Evolutionary conservation across 1,140 invertebrate species (phyloP).

Genomic region (Teleopsis dalmanni): DNA sequence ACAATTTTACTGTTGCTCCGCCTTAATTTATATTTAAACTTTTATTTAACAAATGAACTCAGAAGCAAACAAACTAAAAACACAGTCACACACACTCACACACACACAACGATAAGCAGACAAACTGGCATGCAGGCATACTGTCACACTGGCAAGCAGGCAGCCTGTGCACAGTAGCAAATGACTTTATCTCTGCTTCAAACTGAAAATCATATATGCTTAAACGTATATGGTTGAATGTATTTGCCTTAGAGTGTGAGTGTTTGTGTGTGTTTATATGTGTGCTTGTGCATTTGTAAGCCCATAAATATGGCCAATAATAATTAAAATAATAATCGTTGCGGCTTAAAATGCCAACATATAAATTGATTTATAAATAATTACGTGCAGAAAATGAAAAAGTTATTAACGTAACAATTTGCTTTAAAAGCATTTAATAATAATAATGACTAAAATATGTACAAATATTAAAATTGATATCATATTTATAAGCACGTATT

Average conservation of each 20-base stretch:
- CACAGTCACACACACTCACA: no score
- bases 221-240: no score
- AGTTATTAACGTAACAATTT: neutral
- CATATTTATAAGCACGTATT: neutral
- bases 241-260: neutral
- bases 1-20: no score
- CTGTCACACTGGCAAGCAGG: no score
- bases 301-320: constrained; percentile 3
- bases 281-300: neutral
- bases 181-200: no score
- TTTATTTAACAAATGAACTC: no score
- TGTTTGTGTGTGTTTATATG: neutral
- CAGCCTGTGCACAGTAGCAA: no score
- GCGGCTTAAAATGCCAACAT: constrained; percentile 3
- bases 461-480: neutral
- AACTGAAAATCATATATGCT: no score
- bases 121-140: no score
- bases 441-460: neutral
- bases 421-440: neutral
- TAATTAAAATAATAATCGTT: constrained; percentile 3
- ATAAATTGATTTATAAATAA: constrained; percentile 8
- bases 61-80: no score
- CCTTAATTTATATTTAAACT: no score
- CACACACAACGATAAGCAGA: no score
- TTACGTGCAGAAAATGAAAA: neutral